Conservation (phyloP, 1,140 invertebrate species). For the Sarcophaga peregrina region DNA sequence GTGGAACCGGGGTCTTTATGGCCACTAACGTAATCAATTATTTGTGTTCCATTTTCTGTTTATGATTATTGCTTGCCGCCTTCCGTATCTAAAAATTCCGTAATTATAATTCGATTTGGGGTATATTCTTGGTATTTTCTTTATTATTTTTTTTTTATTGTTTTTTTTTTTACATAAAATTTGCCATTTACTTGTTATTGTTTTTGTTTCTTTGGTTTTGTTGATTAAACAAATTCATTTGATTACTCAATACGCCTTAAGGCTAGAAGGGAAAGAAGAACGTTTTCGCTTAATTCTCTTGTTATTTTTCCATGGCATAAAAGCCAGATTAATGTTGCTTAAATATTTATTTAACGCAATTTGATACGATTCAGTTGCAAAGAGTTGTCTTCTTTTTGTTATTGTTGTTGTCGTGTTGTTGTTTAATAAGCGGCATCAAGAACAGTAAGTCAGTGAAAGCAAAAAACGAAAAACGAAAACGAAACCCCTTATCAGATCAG, state of each 20-base stretch:
- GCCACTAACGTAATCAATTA: too few relatives aligned
- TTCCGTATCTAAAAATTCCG: too few relatives aligned
- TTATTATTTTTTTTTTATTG: too few relatives aligned
- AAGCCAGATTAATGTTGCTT: constrained; percentile 31
- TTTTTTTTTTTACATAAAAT: not conserved
- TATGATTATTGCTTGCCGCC: too few relatives aligned
- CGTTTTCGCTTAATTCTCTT: not conserved
- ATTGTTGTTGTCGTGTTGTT: too few relatives aligned
- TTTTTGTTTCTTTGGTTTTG: constrained; percentile 13
- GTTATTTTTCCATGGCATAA: not conserved
- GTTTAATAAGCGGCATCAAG: not conserved
- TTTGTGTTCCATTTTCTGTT: too few relatives aligned
- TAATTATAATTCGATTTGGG: too few relatives aligned
- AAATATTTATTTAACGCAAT: constrained; percentile 36
- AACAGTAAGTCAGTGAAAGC: not conserved
- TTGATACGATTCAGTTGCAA: constrained; percentile 26
- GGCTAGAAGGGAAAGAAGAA: not conserved
- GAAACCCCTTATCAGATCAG: constrained; percentile 11
- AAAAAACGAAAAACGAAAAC: not conserved
- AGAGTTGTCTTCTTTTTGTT: not conserved
- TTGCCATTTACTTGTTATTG: not conserved
- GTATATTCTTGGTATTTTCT: too few relatives aligned
- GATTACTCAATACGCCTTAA: not conserved
- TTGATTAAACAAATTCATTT: constrained; percentile 1
- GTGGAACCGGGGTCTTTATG: too few relatives aligned